Evolutionary conservation across 1,140 invertebrate genomes (phyloP), one percentile per base, ranked within the genome.

Genomic region (Whitmania pigra): DNA sequence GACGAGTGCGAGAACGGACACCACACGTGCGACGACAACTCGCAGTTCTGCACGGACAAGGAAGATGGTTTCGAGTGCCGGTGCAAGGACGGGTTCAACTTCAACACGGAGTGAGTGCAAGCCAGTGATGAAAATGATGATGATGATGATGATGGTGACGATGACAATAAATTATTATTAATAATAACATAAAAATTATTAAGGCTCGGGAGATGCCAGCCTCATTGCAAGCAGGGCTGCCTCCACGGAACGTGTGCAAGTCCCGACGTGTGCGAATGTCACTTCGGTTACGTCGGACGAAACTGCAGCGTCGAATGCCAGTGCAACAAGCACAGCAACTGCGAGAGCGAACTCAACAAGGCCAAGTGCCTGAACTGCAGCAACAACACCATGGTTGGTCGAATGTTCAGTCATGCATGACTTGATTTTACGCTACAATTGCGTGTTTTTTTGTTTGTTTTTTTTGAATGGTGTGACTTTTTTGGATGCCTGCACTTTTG

Each of bases 281-380:
- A 94, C 83, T 97, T 97, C 83, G 93, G 93, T 63, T 97, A 91
- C 80, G 92, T 97, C 29, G 93, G 93, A 67, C 87, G 88, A 71
- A 93, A 95, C 83, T 97, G 94, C 80, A 92, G 89, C 70, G 91
- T 90, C 63, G 89, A 92, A 79, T 97, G 94, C 79, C 87, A 92
- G 78, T 97, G 94, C 80, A 94, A 97, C 81, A 92, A 92, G 0
- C 93, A 97, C 82, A 89, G 92, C 71, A 87, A 94, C 77, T 97
- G 94, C 81, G 88, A 86, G 75, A 91, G 91, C 18, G 89, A 89
- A 6, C 88, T 92, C 78, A 87, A 89, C 76, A 85, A 93, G 63
- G 88, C 91, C 77, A 84, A 85, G 53, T 97, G 94, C 80, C 79
- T 89, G 15, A 82, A 89, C 78, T 97, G 94, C 80, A 87, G 89